A percentile compares a stretch with the other conserved stretches of the same genome.
These are phyloP conservation scores for Drosophila equinoxialis DNA, from an alignment of 1,140 invertebrate species.

Conservation along the genomic window DNA sequence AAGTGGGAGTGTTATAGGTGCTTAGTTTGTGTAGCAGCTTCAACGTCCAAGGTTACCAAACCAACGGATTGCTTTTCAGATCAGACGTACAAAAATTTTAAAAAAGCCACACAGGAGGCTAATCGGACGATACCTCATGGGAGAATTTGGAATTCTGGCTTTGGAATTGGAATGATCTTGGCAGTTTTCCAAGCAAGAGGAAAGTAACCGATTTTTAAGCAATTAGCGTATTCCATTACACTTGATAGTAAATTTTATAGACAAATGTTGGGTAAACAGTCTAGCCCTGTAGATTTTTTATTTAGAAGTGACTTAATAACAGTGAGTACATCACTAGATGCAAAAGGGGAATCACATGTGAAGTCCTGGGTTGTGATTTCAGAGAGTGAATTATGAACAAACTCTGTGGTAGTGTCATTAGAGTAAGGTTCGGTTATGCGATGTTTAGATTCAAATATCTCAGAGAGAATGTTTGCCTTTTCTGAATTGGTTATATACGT, in stretches of 20 bases:
- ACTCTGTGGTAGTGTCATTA: background rate
- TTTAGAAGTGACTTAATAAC: conserved; percentile 8
- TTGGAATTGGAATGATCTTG: conserved; percentile 13
- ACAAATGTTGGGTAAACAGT: background rate
- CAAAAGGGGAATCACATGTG: background rate
- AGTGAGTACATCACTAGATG: background rate
- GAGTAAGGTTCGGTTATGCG: conserved; percentile 11
- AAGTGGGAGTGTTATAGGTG: too few relatives aligned
- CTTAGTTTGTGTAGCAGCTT: too few relatives aligned
- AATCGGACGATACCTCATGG: conserved; percentile 4
- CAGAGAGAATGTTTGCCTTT: conserved; percentile 10
- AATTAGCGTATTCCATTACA: background rate
- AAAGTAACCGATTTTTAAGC: conserved; percentile 8
- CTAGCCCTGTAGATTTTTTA: background rate
- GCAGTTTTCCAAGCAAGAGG: background rate
- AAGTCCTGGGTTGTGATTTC: background rate
- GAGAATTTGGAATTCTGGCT: conserved; percentile 11
- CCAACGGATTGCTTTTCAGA: background rate
- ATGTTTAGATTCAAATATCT: conserved; percentile 22
- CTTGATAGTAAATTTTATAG: conserved; percentile 17
- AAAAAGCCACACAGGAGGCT: conserved; percentile 12
- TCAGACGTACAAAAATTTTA: background rate
- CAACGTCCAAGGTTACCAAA: conserved; percentile 9
- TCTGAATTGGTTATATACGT: background rate
- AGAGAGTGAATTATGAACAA: background rate